Percentiles rank a stretch among this genome's conserved stretches.
Evolutionary conservation across 2,797 vertebrate species (phyloP).

Genomic region (Ceyx erithaca): DNA sequence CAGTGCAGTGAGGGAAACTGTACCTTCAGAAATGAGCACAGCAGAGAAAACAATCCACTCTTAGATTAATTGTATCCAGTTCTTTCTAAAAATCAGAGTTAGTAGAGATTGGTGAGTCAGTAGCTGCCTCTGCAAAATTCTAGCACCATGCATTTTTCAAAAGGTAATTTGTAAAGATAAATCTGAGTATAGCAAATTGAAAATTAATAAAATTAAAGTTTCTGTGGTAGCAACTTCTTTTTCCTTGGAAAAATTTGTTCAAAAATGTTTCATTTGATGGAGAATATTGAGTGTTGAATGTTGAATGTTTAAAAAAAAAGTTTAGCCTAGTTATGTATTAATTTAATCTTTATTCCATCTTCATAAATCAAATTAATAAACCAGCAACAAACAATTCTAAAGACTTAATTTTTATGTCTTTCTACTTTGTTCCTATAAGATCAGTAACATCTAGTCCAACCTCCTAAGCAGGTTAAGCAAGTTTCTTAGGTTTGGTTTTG

Average conservation of each 20-base stretch:
- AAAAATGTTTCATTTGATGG: background rate
- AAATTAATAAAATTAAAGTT: background rate
- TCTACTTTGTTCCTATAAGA: background rate
- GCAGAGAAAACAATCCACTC: slow-evolving; percentile 59
- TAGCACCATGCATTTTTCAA: background rate
- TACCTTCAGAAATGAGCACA: slow-evolving; percentile 55
- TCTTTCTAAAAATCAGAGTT: slow-evolving; percentile 4
- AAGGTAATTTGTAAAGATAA: background rate
- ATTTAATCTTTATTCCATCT: background rate
- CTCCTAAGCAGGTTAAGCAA: background rate
- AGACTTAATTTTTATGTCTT: background rate
- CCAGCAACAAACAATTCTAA: background rate
- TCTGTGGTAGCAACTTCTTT: background rate
- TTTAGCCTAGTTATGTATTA: background rate
- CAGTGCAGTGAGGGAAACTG: slow-evolving; percentile 54
- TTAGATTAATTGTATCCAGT: slow-evolving; percentile 47
- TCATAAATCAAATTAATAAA: background rate
- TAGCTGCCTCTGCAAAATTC: background rate
- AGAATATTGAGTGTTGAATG: background rate
- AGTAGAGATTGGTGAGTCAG: slow-evolving; percentile 22
- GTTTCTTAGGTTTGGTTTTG: background rate
- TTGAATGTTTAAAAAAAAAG: background rate
- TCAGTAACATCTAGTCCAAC: background rate
- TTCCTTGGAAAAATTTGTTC: background rate
- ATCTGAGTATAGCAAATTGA: background rate